phyloP scores from a whole-genome alignment of 1,140 invertebrate species.

The Anthonomus grandis region DNA sequence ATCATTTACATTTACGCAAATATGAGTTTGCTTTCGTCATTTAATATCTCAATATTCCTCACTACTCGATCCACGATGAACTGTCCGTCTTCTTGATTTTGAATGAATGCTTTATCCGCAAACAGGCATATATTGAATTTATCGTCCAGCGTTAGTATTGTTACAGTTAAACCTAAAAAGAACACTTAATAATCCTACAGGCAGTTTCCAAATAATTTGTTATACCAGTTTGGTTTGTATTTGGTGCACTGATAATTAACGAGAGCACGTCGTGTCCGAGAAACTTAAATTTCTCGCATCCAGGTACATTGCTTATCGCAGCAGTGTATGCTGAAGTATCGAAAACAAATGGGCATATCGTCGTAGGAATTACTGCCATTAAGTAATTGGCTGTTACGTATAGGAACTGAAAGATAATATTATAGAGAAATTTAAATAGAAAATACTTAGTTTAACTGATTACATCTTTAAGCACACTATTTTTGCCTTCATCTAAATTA shows the following conservation, averaged over 20 bases:
- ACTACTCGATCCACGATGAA: slow-evolving; percentile 4
- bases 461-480: background rate
- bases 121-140: slow-evolving; percentile 5
- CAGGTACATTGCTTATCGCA: background rate
- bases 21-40: background rate
- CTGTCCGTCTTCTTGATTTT: slow-evolving; percentile 8
- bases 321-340: background rate
- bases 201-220: background rate
- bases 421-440: no score
- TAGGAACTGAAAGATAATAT: background rate
- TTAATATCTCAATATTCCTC: background rate
- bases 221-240: slow-evolving; percentile 10
- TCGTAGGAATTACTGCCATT: background rate
- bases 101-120: slow-evolving; percentile 2
- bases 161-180: slow-evolving; percentile 7
- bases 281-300: background rate
- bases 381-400: background rate
- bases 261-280: background rate
- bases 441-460: no score
- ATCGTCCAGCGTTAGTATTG: slow-evolving; percentile 2
- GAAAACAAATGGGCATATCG: background rate
- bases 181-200: background rate
- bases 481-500: background rate
- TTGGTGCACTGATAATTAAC: background rate
- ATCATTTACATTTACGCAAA: background rate